Base-by-base conservation (phyloP, 2,888 invertebrate species). In the Poecilus cupreus region DNA sequence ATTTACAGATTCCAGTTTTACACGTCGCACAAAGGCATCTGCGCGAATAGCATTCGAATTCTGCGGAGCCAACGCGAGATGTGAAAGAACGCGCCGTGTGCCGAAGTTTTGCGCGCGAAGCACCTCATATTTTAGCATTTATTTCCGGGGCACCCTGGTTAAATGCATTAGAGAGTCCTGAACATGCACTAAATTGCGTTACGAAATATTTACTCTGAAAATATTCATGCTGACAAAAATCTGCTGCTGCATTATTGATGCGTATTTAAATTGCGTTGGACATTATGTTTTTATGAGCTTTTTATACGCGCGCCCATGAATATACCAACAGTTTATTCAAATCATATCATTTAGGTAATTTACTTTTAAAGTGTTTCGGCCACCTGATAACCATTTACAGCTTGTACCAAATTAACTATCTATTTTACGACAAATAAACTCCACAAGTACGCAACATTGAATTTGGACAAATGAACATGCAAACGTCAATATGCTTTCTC, bases 41-140 rank as follows among this genome's bases (percentile, higher is more conserved):
- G 22, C 64, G 76, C 81, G 82, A 83, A 84, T 84, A 83, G 82
- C 85, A 85, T 86, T 84, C 85, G 86, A 85, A 86, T 87, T 86
- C 85, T 86, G 85, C 85, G 85, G 60, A 70, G 70, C 79, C 32
- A 79, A 37, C 78, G 49, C 24, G 46, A 24, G 20, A 64, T 46
- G 72, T 72, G 80, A 72, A 72, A 80, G 72, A 80, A 72, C 54
- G 72, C 76, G 57, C 60, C 37, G 32, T 32, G 32, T 32, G 32
- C 26, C 51, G 26, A 79, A 79, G 70, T 79, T 80, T 72, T 80
- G 72, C 72, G 39, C n/a, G 20, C 57, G 20, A 72, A 72, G 80
- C 80, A 72, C 72, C 57, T 72, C 80, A 80, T 80, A 80, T 80
- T 72, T 80, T 72, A 80, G 54, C 80, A 80, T 80, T 75, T 75